These are phyloP conservation scores for Tapirus indicus DNA, from an alignment of 2,797 vertebrate genomes.

Conservation along the genomic window DNA sequence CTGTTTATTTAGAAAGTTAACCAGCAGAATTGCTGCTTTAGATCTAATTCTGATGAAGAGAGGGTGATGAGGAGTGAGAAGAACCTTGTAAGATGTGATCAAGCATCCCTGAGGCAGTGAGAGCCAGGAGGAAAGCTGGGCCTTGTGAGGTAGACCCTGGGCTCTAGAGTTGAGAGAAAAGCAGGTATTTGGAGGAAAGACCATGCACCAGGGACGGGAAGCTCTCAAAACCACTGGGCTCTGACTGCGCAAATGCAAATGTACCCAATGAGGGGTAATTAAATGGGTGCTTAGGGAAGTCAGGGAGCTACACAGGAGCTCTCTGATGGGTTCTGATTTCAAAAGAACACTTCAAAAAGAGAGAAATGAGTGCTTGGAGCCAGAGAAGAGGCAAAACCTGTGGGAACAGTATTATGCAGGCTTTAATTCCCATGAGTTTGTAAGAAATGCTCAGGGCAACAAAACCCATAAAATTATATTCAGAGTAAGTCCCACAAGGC, in stretches of 20 bases:
- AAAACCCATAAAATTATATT: background rate
- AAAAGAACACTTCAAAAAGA: background rate
- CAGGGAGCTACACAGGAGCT: background rate
- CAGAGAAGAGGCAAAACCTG: background rate
- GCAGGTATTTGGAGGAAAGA: background rate
- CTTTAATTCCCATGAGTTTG: background rate
- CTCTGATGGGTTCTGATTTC: conserved; percentile 12
- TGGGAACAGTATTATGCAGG: background rate
- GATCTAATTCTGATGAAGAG: background rate
- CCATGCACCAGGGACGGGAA: accelerated
- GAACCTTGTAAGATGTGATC: background rate
- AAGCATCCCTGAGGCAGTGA: background rate
- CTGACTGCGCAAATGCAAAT: background rate
- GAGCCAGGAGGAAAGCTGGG: background rate
- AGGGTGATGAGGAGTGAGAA: background rate
- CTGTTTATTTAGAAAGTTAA: background rate
- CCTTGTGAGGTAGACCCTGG: background rate
- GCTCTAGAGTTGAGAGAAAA: background rate
- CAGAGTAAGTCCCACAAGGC: background rate
- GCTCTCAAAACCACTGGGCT: background rate
- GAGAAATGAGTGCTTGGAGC: background rate
- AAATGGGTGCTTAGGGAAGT: background rate
- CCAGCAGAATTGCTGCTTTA: background rate
- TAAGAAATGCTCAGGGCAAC: background rate
- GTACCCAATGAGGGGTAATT: background rate